These are phyloP conservation scores for Hedychridium roseum DNA, from an alignment of 2,888 invertebrate genomes.

Conservation along the genomic window DNA sequence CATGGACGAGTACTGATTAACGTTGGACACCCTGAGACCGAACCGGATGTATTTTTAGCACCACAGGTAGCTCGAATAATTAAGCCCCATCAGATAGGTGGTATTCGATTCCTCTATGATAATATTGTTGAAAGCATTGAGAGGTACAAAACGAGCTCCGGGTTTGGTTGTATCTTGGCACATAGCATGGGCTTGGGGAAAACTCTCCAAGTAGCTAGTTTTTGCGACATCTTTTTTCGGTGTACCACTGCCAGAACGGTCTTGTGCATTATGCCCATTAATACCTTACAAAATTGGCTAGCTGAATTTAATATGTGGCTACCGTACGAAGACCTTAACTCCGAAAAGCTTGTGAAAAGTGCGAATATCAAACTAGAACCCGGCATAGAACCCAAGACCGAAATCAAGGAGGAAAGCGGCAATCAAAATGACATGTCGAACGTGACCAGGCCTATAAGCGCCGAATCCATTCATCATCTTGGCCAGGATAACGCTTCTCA, in stretches of 20 bases:
- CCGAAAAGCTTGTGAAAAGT: slow-evolving; percentile 25
- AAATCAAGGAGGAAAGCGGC: slow-evolving; percentile 55
- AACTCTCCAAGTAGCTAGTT: slow-evolving; percentile 94
- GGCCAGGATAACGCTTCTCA: slow-evolving; percentile 43
- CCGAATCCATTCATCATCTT: slow-evolving; percentile 46
- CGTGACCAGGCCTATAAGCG: slow-evolving; percentile 48
- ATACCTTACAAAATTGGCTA: slow-evolving; percentile 97
- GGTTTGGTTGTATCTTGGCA: slow-evolving; percentile 97
- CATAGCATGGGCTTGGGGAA: slow-evolving; percentile 99
- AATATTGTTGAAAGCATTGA: slow-evolving; percentile 95
- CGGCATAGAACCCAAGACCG: slow-evolving; percentile 42
- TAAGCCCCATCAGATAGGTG: slow-evolving; percentile 97
- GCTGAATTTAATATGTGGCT: slow-evolving; percentile 98
- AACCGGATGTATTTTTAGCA: slow-evolving; percentile 90
- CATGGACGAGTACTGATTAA: slow-evolving; percentile 92
- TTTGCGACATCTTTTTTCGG: slow-evolving; percentile 94
- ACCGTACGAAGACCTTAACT: slow-evolving; percentile 72
- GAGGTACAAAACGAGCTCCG: slow-evolving; percentile 79
- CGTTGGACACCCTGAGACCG: slow-evolving; percentile 89
- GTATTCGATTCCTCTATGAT: slow-evolving; percentile 94
- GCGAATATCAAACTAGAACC: slow-evolving; percentile 42
- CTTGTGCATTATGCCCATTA: slow-evolving; percentile 97
- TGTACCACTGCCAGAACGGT: slow-evolving; percentile 89
- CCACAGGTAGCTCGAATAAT: slow-evolving; percentile 90
- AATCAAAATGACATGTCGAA: slow-evolving; percentile 52